Conservation (phyloP, 1,140 invertebrate genomes). For the Apis mellifera region DNA sequence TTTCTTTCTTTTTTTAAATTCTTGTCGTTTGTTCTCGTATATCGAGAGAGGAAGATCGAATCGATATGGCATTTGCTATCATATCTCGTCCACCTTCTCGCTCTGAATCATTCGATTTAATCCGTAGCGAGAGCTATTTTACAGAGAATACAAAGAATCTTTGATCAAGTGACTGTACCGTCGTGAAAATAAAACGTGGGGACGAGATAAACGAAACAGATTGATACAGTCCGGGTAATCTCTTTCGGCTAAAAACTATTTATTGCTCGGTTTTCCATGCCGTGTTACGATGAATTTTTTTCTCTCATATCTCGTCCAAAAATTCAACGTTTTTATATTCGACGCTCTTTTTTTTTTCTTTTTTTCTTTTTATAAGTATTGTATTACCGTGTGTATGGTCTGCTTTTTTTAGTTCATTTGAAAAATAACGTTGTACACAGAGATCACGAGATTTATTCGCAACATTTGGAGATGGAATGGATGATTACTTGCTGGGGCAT, state of each 20-base stretch:
- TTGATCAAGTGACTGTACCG: background rate
- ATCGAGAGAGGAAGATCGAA: background rate
- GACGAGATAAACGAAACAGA: background rate
- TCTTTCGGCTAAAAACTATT: background rate
- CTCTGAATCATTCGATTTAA: conserved; percentile 24
- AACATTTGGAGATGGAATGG: background rate
- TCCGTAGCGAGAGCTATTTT: conserved; percentile 10
- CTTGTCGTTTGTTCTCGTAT: no score
- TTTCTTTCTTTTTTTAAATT: no score
- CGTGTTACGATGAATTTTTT: background rate
- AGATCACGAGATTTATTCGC: background rate
- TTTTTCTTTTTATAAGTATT: background rate
- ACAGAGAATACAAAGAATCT: conserved; percentile 11
- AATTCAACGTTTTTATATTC: background rate
- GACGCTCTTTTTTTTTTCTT: no score
- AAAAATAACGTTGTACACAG: background rate
- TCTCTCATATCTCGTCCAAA: background rate
- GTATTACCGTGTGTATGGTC: background rate
- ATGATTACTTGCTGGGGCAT: background rate
- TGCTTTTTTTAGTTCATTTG: background rate
- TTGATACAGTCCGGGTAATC: background rate
- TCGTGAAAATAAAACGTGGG: no score
- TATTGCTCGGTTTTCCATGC: background rate
- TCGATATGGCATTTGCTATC: conserved; percentile 1
- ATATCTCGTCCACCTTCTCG: conserved; percentile 14